Conservation (phyloP, 2,888 invertebrate genomes). For the Sarcophaga subvicina region DNA sequence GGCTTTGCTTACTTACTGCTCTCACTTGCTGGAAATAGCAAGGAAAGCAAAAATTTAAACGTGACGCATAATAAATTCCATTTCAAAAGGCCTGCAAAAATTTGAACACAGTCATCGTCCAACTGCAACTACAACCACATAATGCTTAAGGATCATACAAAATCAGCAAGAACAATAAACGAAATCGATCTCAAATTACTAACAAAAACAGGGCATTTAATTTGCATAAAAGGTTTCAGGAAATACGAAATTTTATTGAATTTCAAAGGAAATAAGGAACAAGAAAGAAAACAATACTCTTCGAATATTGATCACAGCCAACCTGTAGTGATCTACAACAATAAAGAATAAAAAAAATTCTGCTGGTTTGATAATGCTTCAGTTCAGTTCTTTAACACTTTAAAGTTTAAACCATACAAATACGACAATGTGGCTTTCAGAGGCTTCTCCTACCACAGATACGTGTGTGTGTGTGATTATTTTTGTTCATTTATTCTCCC, state of each 20-base stretch:
- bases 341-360: slow-evolving; percentile 4
- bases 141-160: slow-evolving; percentile 56
- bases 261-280: slow-evolving; percentile 44
- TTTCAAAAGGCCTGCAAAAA: slow-evolving; percentile 2
- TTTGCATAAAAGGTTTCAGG: slow-evolving; percentile 66
- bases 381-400: neutral
- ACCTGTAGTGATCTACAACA: too few species aligned
- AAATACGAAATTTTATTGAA: slow-evolving; percentile 54
- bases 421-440: neutral
- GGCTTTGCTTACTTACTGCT: too few species aligned
- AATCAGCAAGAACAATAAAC: slow-evolving; percentile 1
- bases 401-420: neutral
- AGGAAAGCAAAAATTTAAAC: slow-evolving; percentile 39
- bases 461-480: neutral
- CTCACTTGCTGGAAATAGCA: too few species aligned
- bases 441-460: neutral
- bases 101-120: slow-evolving; percentile 46
- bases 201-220: slow-evolving; percentile 55
- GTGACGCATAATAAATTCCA: slow-evolving; percentile 64
- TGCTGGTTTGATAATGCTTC: neutral
- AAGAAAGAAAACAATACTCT: too few species aligned
- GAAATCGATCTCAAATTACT: slow-evolving; percentile 59
- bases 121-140: neutral
- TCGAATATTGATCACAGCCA: too few species aligned
- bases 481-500: slow-evolving; percentile 2